Evolutionary conservation across 2,113 vertebrate species (phyloP).

Genomic region (Nasalis larvatus): DNA sequence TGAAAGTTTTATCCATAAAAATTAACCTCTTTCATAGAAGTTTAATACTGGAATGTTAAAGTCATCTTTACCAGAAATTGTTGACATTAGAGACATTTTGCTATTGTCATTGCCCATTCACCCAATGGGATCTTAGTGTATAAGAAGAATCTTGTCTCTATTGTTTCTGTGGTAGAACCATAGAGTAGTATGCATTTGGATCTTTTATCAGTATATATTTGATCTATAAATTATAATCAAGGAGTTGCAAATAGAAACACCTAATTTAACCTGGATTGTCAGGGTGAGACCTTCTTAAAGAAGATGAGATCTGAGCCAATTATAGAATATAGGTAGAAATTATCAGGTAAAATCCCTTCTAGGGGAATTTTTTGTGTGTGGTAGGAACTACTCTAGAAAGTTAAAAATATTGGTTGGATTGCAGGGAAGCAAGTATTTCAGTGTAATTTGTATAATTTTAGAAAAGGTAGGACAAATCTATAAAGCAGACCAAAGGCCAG

Average conservation of each 20-base stretch:
- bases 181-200: not conserved
- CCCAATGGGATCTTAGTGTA: not conserved
- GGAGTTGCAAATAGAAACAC: not conserved
- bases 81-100: not conserved
- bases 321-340: not conserved
- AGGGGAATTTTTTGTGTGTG: not conserved
- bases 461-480: not conserved
- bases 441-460: not conserved
- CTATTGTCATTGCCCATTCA: not conserved
- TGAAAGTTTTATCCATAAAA: not conserved
- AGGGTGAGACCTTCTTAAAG: not conserved
- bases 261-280: not conserved
- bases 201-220: not conserved
- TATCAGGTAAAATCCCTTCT: not conserved
- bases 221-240: not conserved
- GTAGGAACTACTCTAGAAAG: not conserved
- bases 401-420: not conserved
- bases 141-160: not conserved
- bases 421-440: not conserved
- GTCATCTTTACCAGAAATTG: not conserved
- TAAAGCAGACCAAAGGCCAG: not conserved
- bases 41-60: not conserved
- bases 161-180: not conserved
- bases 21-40: not conserved
- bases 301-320: not conserved